Evolutionary conservation across 2,888 invertebrate species (phyloP).

Genomic region (Folsomia candida): DNA sequence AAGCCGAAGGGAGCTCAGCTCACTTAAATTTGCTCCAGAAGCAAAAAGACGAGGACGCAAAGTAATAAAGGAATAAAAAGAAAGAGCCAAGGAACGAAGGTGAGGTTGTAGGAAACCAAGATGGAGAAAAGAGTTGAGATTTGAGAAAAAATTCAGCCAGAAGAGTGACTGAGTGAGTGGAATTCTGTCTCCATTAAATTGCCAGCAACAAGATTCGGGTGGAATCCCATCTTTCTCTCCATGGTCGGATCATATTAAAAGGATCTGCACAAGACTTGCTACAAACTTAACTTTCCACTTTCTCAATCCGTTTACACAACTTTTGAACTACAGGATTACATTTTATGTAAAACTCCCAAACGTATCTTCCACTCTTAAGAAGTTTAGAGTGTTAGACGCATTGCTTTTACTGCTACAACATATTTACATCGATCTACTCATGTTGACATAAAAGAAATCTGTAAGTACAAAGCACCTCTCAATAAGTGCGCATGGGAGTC

Average conservation of each 20-base stretch:
- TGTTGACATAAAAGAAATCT: constrained; percentile 18
- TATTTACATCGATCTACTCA: background rate
- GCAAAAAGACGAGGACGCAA: too few relatives aligned
- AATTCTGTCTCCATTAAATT: background rate
- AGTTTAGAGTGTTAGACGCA: background rate
- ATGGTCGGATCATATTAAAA: too few relatives aligned
- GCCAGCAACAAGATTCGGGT: background rate
- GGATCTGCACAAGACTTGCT: background rate
- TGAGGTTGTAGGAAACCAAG: too few relatives aligned
- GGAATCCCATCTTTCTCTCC: constrained; percentile 20
- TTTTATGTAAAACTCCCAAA: constrained; percentile 29
- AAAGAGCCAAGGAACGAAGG: too few relatives aligned
- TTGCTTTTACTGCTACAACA: background rate
- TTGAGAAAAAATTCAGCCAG: too few relatives aligned
- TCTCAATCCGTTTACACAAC: constrained; percentile 32
- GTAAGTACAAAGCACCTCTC: constrained; percentile 5
- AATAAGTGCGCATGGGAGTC: constrained; percentile 10
- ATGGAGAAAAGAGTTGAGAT: too few relatives aligned
- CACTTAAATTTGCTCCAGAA: too few relatives aligned
- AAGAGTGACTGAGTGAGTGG: too few relatives aligned
- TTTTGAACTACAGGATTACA: constrained; percentile 30
- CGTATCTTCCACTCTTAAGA: background rate
- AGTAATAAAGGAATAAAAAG: too few relatives aligned
- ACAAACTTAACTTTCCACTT: constrained; percentile 30
- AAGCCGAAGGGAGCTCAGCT: too few relatives aligned